These are phyloP conservation scores for Melanostigma gelatinosum DNA, from an alignment of 2,113 vertebrate species.

Conservation along the genomic window DNA sequence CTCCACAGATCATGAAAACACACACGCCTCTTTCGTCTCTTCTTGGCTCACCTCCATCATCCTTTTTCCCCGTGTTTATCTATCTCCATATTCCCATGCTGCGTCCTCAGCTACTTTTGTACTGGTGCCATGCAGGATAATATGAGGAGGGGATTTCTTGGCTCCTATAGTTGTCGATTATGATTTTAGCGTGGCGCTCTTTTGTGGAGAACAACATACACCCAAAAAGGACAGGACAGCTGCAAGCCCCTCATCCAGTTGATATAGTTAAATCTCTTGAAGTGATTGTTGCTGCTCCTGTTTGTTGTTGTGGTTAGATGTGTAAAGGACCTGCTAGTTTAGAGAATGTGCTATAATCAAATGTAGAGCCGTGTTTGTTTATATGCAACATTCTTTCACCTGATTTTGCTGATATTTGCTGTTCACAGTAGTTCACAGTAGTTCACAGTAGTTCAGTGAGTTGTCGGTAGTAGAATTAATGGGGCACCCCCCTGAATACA, in stretches of 20 bases:
- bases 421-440: background rate
- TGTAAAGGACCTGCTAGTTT: conserved; percentile 14
- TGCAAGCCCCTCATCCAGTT: conserved; percentile 9
- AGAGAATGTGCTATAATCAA: background rate
- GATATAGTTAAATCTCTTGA: conserved; percentile 2
- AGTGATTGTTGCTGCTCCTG: background rate
- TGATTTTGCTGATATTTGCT: background rate
- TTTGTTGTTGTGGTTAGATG: conserved; percentile 12
- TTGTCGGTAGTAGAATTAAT: background rate
- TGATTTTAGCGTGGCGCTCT: conserved; percentile 1
- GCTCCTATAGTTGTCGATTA: background rate
- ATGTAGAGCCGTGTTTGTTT: background rate
- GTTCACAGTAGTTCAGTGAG: background rate
- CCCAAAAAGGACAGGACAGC: conserved; percentile 26
- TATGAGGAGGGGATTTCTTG: conserved; percentile 31
- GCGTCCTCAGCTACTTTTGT: conserved; percentile 53
- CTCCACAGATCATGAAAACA: background rate
- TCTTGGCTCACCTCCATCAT: conserved; percentile 64
- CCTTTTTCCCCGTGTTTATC: conserved; percentile 60
- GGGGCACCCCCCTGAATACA: no score
- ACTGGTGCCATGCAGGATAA: conserved; percentile 53
- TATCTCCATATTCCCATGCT: conserved; percentile 54
- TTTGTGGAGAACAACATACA: conserved; percentile 27
- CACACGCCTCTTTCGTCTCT: conserved; percentile 49
- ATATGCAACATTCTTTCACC: conserved; percentile 14